These are phyloP conservation scores for Thryonomys swinderianus DNA, from an alignment of 2,113 vertebrate species.

Conservation along the genomic window DNA sequence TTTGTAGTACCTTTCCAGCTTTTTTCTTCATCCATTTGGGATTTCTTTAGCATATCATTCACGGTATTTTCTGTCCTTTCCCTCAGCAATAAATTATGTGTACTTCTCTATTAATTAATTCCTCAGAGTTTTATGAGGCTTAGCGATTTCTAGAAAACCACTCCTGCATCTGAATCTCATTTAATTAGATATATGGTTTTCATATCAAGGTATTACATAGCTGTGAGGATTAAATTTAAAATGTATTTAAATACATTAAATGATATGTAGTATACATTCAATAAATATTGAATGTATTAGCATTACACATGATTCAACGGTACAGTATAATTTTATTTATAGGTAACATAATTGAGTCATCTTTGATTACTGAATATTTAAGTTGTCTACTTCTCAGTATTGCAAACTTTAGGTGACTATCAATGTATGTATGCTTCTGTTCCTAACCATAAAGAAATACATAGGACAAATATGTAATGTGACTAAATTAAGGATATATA, in stretches of 20 bases:
- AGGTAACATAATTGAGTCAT: background rate
- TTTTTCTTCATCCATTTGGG: background rate
- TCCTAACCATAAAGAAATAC: background rate
- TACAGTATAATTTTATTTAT: background rate
- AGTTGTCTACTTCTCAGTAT: background rate
- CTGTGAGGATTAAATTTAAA: background rate
- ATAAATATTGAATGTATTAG: background rate
- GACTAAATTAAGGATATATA: background rate
- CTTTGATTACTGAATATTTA: background rate
- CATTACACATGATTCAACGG: background rate
- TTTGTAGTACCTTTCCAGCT: background rate
- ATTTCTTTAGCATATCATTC: background rate
- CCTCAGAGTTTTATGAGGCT: background rate
- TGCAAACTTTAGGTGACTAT: background rate
- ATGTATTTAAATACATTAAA: background rate
- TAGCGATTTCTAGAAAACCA: background rate
- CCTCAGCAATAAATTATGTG: background rate
- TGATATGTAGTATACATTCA: conserved; percentile 1
- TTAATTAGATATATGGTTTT: background rate
- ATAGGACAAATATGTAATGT: background rate
- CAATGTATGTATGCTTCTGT: background rate
- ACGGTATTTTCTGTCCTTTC: background rate
- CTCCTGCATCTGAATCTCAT: background rate
- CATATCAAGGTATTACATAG: background rate
- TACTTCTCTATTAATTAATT: background rate